A percentile compares a stretch with the other conserved stretches of the same genome.
Evolutionary conservation across 2,797 vertebrate species (phyloP).

Genomic region (Simalia tracyae): DNA sequence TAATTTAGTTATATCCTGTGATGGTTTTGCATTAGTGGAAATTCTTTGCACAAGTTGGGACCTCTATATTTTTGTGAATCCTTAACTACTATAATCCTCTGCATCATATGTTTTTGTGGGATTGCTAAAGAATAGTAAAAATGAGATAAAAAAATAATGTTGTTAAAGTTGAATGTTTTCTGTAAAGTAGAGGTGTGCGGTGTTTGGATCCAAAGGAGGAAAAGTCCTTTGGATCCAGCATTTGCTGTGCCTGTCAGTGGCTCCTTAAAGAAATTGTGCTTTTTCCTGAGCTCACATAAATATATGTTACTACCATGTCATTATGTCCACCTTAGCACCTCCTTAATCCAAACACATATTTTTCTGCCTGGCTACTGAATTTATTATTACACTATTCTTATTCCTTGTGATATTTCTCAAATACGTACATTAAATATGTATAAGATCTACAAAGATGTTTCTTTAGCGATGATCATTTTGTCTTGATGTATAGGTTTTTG

Average conservation of each 20-base stretch:
- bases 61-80: neutral
- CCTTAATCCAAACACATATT: neutral
- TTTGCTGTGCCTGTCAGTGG: neutral
- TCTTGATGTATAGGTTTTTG: slow-evolving; percentile 85
- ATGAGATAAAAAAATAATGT: neutral
- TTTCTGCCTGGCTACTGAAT: neutral
- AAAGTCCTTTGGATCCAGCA: no score
- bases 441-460: neutral
- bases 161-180: neutral
- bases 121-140: neutral
- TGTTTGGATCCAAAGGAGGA: no score
- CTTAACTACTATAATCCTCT: neutral
- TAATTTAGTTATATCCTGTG: neutral
- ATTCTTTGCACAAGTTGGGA: neutral
- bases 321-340: neutral
- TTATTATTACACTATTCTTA: neutral
- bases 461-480: neutral
- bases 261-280: neutral
- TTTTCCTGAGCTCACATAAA: no score
- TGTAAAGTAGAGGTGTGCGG: no score
- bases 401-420: neutral
- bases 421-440: neutral
- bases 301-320: neutral
- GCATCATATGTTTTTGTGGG: neutral
- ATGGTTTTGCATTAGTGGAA: neutral